phyloP scores from a whole-genome alignment of 2,888 invertebrate genomes.

The Dasysyrphus tricinctus region DNA sequence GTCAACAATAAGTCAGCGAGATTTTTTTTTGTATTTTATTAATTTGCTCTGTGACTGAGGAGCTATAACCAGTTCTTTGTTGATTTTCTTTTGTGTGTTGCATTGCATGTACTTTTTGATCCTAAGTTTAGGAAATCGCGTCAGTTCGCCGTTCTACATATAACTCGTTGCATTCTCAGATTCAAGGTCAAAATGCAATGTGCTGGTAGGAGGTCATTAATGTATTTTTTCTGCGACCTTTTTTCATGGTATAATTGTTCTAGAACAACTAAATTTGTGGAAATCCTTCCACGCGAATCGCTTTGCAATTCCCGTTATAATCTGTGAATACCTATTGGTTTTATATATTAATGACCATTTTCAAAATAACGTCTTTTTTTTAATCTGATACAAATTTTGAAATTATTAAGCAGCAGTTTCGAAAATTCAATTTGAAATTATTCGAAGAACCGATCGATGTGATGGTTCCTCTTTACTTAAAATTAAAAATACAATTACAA shows the following conservation, averaged over 20 bases:
- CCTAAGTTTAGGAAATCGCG: constrained; percentile 40
- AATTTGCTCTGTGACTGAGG: constrained; percentile 23
- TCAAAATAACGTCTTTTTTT: too few species aligned
- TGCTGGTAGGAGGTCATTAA: constrained; percentile 43
- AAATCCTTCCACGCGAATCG: too few species aligned
- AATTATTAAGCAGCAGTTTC: too few species aligned
- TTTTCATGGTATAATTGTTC: neutral
- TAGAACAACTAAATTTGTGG: neutral
- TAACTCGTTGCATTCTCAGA: constrained; percentile 13
- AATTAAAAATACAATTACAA: too few species aligned
- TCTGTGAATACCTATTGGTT: too few species aligned
- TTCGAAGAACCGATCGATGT: too few species aligned
- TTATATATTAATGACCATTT: too few species aligned
- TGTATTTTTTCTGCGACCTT: neutral
- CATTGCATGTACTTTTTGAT: constrained; percentile 8
- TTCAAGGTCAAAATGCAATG: constrained; percentile 71
- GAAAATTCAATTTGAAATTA: too few species aligned
- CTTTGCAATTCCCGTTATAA: too few species aligned
- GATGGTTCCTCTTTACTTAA: too few species aligned
- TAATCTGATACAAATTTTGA: too few species aligned
- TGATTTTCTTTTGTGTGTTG: constrained; percentile 28
- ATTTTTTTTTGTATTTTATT: neutral
- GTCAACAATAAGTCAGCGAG: neutral
- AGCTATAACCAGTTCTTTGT: constrained; percentile 50
- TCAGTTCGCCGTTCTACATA: constrained; percentile 32